These are phyloP conservation scores for Neogobius melanostomus DNA, from an alignment of 2,113 vertebrate genomes.

Conservation along the genomic window DNA sequence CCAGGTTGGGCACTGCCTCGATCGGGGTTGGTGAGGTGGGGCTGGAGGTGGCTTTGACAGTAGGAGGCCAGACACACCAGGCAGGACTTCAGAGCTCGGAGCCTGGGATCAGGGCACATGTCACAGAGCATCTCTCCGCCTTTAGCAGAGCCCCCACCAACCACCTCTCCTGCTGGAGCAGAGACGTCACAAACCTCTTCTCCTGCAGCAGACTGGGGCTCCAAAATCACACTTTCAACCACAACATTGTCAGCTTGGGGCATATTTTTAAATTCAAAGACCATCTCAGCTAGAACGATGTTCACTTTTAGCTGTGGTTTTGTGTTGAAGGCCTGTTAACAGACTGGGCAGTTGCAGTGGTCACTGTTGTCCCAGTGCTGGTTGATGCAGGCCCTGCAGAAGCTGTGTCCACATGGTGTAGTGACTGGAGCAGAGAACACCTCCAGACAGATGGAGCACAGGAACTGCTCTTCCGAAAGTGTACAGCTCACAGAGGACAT, in stretches of 20 bases:
- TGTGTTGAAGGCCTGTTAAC: neutral
- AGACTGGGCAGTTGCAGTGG: neutral
- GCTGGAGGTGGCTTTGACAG: conserved; percentile 5
- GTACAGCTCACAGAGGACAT: neutral
- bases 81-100: neutral
- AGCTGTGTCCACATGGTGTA: conserved; percentile 1
- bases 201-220: neutral
- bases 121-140: neutral
- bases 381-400: neutral
- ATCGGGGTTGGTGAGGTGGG: conserved; percentile 1
- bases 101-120: neutral
- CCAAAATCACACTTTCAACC: neutral
- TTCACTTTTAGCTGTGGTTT: conserved; percentile 3
- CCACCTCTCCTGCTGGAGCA: neutral
- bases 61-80: neutral
- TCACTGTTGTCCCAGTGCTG: neutral
- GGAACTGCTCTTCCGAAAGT: neutral
- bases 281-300: neutral
- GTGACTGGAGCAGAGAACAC: conserved; percentile 1
- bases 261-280: neutral
- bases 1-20: neutral
- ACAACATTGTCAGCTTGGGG: neutral
- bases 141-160: neutral
- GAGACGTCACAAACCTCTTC: too few species aligned
- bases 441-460: conserved; percentile 7